These are phyloP conservation scores for Electrona antarctica DNA, from an alignment of 2,113 vertebrate genomes.

Conservation along the genomic window DNA sequence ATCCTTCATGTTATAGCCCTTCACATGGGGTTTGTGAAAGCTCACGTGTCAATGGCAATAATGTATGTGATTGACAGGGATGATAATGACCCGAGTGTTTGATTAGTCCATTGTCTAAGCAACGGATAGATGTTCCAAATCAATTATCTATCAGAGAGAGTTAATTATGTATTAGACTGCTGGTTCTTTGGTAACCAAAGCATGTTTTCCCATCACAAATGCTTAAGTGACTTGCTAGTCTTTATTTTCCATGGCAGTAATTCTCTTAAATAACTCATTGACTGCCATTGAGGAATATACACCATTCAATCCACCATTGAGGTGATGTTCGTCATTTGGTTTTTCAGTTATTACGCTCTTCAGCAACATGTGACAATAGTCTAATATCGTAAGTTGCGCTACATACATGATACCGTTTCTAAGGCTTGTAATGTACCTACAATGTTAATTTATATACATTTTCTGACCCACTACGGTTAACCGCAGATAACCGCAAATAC, in stretches of 20 bases:
- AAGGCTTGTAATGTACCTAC: too few relatives aligned
- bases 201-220: slow-evolving; percentile 35
- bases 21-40: slow-evolving; percentile 25
- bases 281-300: too few relatives aligned
- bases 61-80: slow-evolving; percentile 31
- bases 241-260: not conserved
- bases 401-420: too few relatives aligned
- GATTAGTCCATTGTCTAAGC: slow-evolving; percentile 34
- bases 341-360: too few relatives aligned
- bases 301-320: too few relatives aligned
- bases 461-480: too few relatives aligned
- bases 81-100: slow-evolving; percentile 30
- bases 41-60: slow-evolving; percentile 9
- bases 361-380: too few relatives aligned
- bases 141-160: slow-evolving; percentile 48
- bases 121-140: slow-evolving; percentile 33
- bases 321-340: too few relatives aligned
- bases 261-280: too few relatives aligned
- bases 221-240: not conserved
- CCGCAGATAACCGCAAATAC: too few relatives aligned
- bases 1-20: slow-evolving; percentile 30
- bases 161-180: slow-evolving; percentile 48
- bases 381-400: too few relatives aligned
- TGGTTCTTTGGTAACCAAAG: slow-evolving; percentile 53
- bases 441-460: too few relatives aligned